Evolutionary conservation across 2,797 vertebrate species (phyloP), one percentile per base, ranked within the genome.

Genomic region (Phalanger gymnotis): DNA sequence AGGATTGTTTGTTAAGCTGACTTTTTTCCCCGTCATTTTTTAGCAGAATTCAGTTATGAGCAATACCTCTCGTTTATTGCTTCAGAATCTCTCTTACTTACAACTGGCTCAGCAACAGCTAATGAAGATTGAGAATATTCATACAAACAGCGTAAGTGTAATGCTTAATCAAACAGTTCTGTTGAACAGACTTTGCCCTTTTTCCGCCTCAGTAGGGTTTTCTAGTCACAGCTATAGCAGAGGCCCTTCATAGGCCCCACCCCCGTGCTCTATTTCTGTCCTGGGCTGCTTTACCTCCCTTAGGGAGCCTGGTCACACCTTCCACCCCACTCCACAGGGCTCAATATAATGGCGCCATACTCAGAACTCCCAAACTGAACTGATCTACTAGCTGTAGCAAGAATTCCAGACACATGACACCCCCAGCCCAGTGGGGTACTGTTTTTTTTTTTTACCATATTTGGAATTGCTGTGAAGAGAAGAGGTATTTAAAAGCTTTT

Each of bases 31-130:
- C 93, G 0, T 93, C 94, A 0, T 93, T 97, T 95, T 96, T 95
- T 93, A 19, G 55, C 98, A 99, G 99, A 97, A 95, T 61, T 98
- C 98, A 3, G 9, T 97, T 56, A 92, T 98, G 96, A 98, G 98
- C 92, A 98, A 92, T 73, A 22, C 98, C 11, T 98, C 98, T 34
- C 98, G 94, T 96, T 98, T 99, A 5, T 98, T 99, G 97, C 99
- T 99, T 90, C 99, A 99, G 98, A 99, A 99, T 98, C 99, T 99
- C 54, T 97, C 99, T 95, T 99, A 99, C 94, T 99, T 99, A 95
- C 99, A 99, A 73, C 97, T 99, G 98, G 99, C 99, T 3, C 99
- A 99, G 97, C 99, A 99, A 94, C 99, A 99, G 54, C 98, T 99
- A 61, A 98, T 99, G 94, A 99, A 99, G 98, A 99, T 99, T 96